A percentile compares a stretch with the other conserved stretches of the same genome.
phyloP scores from a whole-genome alignment of 2,113 vertebrate genomes.

The Macroglossus sobrinus region DNA sequence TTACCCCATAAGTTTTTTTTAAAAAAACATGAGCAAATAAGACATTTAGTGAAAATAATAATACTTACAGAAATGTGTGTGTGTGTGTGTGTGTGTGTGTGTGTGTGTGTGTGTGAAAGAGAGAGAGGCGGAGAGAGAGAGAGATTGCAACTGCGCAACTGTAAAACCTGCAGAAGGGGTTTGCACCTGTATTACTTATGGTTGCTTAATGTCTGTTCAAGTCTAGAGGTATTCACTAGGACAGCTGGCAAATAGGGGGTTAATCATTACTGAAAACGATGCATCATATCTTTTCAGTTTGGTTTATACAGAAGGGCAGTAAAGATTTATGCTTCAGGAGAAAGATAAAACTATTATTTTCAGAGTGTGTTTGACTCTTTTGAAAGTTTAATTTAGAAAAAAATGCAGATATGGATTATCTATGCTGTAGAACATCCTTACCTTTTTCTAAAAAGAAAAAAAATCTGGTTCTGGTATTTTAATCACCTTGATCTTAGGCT shows the following conservation, averaged over 20 bases:
- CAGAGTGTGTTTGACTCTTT: neutral
- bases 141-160: neutral
- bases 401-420: neutral
- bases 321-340: slow-evolving; percentile 65
- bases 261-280: slow-evolving; percentile 69
- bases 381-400: slow-evolving; percentile 33
- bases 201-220: neutral
- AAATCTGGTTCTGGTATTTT: neutral
- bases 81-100: too few relatives aligned
- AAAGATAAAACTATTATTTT: slow-evolving; percentile 39
- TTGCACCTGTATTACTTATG: slow-evolving; percentile 6
- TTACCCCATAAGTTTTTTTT: neutral
- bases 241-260: slow-evolving; percentile 69
- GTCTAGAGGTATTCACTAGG: slow-evolving; percentile 35
- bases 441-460: neutral
- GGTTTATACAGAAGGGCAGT: slow-evolving; percentile 59
- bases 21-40: neutral
- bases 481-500: neutral
- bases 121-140: neutral
- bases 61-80: neutral
- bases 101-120: neutral
- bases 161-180: neutral
- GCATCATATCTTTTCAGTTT: slow-evolving; percentile 65
- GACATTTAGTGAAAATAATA: slow-evolving; percentile 1
- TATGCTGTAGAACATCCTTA: neutral